A percentile compares a stretch with the other conserved stretches of the same genome.
Evolutionary conservation across 2,888 invertebrate species (phyloP).

Genomic region (Dorcus hopei): DNA sequence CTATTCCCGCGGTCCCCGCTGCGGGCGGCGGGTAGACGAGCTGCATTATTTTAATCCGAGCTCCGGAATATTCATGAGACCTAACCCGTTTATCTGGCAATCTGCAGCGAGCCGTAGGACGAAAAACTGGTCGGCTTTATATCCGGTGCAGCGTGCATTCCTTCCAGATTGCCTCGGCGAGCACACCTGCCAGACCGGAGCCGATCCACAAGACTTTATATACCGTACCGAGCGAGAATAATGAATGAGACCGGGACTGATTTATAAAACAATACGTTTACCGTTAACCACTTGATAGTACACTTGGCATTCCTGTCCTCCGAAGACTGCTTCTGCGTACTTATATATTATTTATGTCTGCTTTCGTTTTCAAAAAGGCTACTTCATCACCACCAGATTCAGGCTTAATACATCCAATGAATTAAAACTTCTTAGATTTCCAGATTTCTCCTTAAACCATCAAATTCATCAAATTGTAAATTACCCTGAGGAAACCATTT

Average conservation of each 20-base stretch:
- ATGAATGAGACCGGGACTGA: neutral
- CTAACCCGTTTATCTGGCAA: conserved; percentile 19
- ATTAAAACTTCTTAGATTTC: too few relatives aligned
- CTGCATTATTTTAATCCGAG: neutral
- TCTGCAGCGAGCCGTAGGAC: conserved; percentile 10
- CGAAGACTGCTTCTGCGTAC: too few relatives aligned
- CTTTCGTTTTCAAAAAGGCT: too few relatives aligned
- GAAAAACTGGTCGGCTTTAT: conserved; percentile 23
- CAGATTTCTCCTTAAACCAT: too few relatives aligned
- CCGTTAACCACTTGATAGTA: neutral
- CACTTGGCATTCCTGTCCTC: too few relatives aligned
- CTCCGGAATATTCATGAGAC: neutral
- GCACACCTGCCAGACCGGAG: conserved; percentile 22
- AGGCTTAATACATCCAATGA: too few relatives aligned
- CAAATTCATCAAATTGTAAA: too few relatives aligned
- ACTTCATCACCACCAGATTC: too few relatives aligned
- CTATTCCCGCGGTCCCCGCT: neutral
- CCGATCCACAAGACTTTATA: conserved; percentile 16
- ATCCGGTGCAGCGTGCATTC: conserved; percentile 20
- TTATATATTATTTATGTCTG: too few relatives aligned
- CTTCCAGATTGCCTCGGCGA: conserved; percentile 18
- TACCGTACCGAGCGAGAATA: neutral
- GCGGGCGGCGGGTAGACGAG: neutral
- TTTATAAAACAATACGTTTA: conserved; percentile 2
- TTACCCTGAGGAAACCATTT: too few relatives aligned